Conservation (phyloP, 2,797 vertebrate species). For the Acrossocheilus fasciatus region DNA sequence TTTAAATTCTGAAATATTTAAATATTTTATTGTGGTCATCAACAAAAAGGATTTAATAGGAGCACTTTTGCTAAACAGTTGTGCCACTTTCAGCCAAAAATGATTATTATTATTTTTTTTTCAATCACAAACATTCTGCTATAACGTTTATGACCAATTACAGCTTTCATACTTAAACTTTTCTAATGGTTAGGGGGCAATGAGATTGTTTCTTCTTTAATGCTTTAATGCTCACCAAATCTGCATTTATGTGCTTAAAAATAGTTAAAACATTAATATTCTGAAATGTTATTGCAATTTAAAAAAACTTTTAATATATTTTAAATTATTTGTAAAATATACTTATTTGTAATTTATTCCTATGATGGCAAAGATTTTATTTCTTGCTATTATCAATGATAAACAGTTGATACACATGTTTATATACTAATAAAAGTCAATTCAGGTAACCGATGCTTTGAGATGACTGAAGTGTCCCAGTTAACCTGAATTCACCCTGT, state of each 20-base stretch:
- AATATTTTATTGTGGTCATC: background rate
- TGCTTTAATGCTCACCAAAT: background rate
- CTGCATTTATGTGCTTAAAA: background rate
- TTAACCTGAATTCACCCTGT: background rate
- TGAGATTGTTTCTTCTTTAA: background rate
- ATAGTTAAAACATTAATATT: background rate
- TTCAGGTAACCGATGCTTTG: background rate
- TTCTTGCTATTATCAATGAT: background rate
- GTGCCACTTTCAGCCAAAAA: background rate
- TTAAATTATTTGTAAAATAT: background rate
- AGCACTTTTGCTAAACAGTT: background rate
- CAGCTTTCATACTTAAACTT: background rate
- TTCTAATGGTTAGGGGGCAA: background rate
- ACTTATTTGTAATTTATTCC: background rate
- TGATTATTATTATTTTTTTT: background rate
- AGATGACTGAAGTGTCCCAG: background rate
- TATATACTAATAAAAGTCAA: background rate
- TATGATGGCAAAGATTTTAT: background rate
- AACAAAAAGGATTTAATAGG: background rate
- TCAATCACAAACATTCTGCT: background rate
- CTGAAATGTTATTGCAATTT: background rate
- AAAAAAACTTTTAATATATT: background rate
- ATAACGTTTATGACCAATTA: background rate
- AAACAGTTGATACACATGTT: background rate
- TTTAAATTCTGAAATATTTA: background rate